Evolutionary conservation across 2,797 vertebrate species (phyloP).

Genomic region (Australoheros facetus): DNA sequence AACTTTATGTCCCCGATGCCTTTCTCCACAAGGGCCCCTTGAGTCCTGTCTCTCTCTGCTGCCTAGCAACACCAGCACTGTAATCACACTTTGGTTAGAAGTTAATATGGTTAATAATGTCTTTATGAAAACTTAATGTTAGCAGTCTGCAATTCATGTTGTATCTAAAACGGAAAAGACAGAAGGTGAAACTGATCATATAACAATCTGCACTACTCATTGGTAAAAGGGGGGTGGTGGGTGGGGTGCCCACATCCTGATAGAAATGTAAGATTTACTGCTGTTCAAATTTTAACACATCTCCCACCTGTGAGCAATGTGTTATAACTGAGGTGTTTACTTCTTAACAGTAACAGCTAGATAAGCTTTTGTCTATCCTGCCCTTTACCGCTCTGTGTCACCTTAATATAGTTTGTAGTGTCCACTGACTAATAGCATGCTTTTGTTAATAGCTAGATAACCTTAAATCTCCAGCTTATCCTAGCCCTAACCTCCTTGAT

Average conservation of each 20-base stretch:
- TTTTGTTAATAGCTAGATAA: background rate
- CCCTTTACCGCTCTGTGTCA: background rate
- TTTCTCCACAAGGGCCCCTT: background rate
- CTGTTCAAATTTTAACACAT: background rate
- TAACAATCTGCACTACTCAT: background rate
- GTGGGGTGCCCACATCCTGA: background rate
- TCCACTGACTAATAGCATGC: background rate
- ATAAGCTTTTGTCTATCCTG: background rate
- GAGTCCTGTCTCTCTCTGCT: slow-evolving; percentile 10
- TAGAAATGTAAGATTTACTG: background rate
- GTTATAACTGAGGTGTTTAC: background rate
- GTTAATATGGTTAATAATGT: background rate
- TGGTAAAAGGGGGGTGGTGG: too few species aligned
- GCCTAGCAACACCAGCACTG: slow-evolving; percentile 21
- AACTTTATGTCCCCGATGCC: slow-evolving; percentile 49
- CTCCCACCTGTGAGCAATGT: background rate
- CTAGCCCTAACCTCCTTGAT: background rate
- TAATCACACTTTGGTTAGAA: slow-evolving; percentile 11
- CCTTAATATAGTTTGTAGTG: background rate
- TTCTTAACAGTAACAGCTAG: too few species aligned
- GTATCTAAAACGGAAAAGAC: background rate
- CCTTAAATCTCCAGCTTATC: background rate
- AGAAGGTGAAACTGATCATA: background rate
- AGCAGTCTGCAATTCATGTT: background rate
- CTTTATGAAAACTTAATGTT: slow-evolving; percentile 16